These are phyloP conservation scores for Craseonycteris thonglongyai DNA, from an alignment of 2,113 vertebrate genomes.

Conservation along the genomic window DNA sequence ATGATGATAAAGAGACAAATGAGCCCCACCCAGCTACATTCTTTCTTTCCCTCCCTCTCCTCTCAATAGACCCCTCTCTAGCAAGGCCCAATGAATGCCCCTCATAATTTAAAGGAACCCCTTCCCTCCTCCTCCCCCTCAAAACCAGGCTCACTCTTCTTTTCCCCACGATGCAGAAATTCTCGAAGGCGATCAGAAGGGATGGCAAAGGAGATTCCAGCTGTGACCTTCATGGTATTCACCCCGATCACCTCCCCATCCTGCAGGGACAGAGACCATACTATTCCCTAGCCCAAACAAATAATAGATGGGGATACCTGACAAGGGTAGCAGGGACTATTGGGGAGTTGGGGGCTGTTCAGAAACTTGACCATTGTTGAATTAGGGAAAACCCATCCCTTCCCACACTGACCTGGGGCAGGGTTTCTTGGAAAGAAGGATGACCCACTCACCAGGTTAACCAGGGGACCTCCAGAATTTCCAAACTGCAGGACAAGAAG, in stretches of 20 bases:
- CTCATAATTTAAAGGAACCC: neutral
- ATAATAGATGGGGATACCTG: neutral
- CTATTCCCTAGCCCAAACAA: constrained; percentile 41
- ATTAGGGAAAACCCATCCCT: neutral
- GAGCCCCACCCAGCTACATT: neutral
- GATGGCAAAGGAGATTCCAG: constrained; percentile 98
- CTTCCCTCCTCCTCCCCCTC: neutral
- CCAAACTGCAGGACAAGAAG: constrained; percentile 87
- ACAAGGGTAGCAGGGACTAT: neutral
- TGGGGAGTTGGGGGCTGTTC: neutral
- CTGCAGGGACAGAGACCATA: constrained; percentile 76
- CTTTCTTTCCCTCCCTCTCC: neutral
- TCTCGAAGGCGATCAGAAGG: constrained; percentile 88
- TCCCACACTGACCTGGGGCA: constrained; percentile 38
- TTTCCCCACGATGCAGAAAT: constrained; percentile 85
- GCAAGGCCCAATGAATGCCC: neutral
- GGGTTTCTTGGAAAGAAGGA: neutral
- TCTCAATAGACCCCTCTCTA: neutral
- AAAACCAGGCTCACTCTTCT: constrained; percentile 81
- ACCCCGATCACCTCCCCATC: constrained; percentile 98
- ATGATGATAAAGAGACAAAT: neutral
- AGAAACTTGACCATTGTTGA: neutral
- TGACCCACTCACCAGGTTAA: constrained; percentile 92
- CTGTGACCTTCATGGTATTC: constrained; percentile 97
- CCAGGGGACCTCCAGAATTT: constrained; percentile 96